Base-by-base conservation (phyloP, 2,888 invertebrate genomes). In the Spialia ferax region DNA sequence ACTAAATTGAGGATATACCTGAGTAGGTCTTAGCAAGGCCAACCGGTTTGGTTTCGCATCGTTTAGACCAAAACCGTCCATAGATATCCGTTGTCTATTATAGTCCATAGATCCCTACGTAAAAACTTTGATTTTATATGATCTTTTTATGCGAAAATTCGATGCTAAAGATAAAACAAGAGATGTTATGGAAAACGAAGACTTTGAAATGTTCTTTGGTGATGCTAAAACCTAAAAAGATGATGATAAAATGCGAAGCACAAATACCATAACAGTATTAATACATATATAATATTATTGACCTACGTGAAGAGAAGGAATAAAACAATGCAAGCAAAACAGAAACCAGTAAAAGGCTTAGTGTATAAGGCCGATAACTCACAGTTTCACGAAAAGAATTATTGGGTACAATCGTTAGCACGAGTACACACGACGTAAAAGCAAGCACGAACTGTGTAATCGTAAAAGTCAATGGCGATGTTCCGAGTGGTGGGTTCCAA, bases 1-100 rank as follows among this genome's bases (percentile, higher is more conserved):
- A 45, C 6, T 38, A 71, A 73, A 73, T 76, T 73, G 69, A 71
- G 74, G 59, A 65, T 65, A 54, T 54, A 54, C 71, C 69, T 68
- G 65, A 71, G 68, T 70, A 65, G 70, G 64, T 66, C 55, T 63
- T 66, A 54, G 74, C 84, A 84, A 88, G 88, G 87, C 74, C 76
- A 83, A 83, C 89, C 76, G 75, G 86, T 87, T 79, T 71, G 61
- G 68, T 73, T 76, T 78, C 74, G 63, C 61, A 57, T 56, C 32
- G 32, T 54, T 59, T 42, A 52, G 55, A 2, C 52, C 13, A 54
- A 20, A 66, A 45, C 11, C 26, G 23, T 54, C 32, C n/a, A 52
- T 50, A 50, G 22, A 57, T 42, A 48, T 57, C 32, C n/a, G 45
- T 52, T 52, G 56, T 70, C 52, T 63, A 68, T 70, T 15, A 35